These are phyloP conservation scores for Lanius collurio DNA, from an alignment of 2,113 vertebrate species.

Conservation along the genomic window DNA sequence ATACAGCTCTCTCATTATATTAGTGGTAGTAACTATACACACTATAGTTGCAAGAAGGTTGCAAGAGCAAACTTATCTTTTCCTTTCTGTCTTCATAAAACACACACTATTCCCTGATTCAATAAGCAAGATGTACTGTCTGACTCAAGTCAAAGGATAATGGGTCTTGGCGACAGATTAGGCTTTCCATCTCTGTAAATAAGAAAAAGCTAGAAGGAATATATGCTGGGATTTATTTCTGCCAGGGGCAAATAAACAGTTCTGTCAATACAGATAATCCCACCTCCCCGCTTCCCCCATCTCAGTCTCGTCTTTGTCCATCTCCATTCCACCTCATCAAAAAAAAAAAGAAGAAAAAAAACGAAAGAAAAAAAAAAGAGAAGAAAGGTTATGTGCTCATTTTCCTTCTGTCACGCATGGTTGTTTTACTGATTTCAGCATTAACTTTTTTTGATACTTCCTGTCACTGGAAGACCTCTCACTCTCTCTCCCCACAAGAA, in stretches of 20 bases:
- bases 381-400: slow-evolving; percentile 1
- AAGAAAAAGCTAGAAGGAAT: slow-evolving; percentile 39
- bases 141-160: not conserved
- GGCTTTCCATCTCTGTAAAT: slow-evolving; percentile 44
- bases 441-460: slow-evolving; percentile 54
- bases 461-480: slow-evolving; percentile 44
- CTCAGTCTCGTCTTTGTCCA: not conserved
- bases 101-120: not conserved
- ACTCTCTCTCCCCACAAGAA: not conserved
- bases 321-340: not conserved
- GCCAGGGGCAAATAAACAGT: slow-evolving; percentile 54
- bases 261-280: slow-evolving; percentile 62
- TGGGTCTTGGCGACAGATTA: not conserved
- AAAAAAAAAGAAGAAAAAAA: not conserved
- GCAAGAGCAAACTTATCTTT: not conserved
- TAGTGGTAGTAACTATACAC: not conserved
- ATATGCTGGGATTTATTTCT: slow-evolving; percentile 51
- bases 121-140: slow-evolving; percentile 32
- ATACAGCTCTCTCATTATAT: not conserved
- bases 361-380: not conserved
- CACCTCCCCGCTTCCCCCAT: not conserved
- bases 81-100: slow-evolving; percentile 7
- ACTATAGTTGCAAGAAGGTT: too few species aligned
- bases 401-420: slow-evolving; percentile 48
- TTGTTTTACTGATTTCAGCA: slow-evolving; percentile 52